Conservation (phyloP, 2,797 vertebrate species). For the Neomorphus geoffroyi region DNA sequence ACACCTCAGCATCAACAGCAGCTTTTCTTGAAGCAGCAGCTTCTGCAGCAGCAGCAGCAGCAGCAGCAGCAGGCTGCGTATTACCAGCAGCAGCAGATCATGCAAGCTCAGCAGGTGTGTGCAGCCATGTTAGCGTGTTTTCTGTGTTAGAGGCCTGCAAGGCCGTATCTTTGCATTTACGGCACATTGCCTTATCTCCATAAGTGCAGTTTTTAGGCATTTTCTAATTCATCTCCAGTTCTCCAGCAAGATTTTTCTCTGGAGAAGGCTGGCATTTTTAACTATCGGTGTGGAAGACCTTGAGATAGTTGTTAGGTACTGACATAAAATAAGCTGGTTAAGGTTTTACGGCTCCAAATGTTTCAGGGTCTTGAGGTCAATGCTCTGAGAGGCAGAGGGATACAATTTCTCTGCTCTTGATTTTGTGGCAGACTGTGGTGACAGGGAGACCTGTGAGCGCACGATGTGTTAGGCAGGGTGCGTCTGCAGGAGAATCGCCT, state of each 20-base stretch:
- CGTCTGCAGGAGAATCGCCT: not conserved
- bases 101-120: constrained; percentile 73
- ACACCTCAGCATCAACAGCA: constrained; percentile 88
- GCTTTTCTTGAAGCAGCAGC: constrained; percentile 86
- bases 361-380: not conserved
- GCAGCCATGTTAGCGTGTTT: rapidly evolving
- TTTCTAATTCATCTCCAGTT: not conserved
- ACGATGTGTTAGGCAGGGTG: not conserved
- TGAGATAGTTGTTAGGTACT: not conserved
- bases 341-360: not conserved
- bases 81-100: constrained; percentile 78
- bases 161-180: not conserved
- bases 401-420: not conserved
- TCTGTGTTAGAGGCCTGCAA: not conserved
- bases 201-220: not conserved
- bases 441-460: not conserved
- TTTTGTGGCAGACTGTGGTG: not conserved
- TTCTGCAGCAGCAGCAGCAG: constrained; percentile 73
- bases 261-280: not conserved
- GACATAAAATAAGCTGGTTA: not conserved
- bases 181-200: not conserved
- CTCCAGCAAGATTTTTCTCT: not conserved
- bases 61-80: constrained; percentile 42
- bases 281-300: not conserved
- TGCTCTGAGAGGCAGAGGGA: not conserved